These are phyloP conservation scores for Meriones unguiculatus DNA, from an alignment of 2,113 vertebrate species.

Conservation along the genomic window DNA sequence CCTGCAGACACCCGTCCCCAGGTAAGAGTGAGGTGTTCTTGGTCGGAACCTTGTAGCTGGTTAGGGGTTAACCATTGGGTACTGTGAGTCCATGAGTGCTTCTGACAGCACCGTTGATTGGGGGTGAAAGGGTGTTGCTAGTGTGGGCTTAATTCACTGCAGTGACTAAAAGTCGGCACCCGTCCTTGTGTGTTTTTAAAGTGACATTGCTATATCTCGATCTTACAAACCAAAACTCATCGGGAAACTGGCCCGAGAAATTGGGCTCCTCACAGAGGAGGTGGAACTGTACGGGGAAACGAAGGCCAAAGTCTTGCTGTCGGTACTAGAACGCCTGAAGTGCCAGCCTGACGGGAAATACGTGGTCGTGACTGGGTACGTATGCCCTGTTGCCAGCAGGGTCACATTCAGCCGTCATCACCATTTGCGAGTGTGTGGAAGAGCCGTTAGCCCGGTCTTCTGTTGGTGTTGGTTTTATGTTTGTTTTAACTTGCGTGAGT, in stretches of 20 bases:
- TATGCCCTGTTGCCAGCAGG: neutral
- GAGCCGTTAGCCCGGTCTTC: neutral
- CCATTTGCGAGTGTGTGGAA: neutral
- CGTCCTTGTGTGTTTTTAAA: slow-evolving; percentile 80
- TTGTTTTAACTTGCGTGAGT: neutral
- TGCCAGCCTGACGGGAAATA: slow-evolving; percentile 95
- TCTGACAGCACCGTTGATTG: neutral
- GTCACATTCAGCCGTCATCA: neutral
- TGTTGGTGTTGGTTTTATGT: neutral
- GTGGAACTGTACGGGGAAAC: slow-evolving; percentile 95
- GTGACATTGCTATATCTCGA: slow-evolving; percentile 96
- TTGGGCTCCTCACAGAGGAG: slow-evolving; percentile 94
- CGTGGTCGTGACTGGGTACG: slow-evolving; percentile 96
- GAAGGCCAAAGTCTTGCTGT: slow-evolving; percentile 96
- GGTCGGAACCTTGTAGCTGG: neutral
- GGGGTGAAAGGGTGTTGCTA: neutral
- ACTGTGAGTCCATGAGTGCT: neutral
- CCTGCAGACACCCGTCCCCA: slow-evolving; percentile 93
- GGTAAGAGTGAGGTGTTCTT: slow-evolving; percentile 86
- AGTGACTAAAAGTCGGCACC: neutral
- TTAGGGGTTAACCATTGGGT: neutral
- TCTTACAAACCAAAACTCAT: slow-evolving; percentile 93
- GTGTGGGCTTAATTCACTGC: neutral
- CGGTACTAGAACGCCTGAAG: slow-evolving; percentile 90
- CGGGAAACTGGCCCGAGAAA: slow-evolving; percentile 90